phyloP scores from a whole-genome alignment of 2,113 vertebrate genomes.

The Malaclemys terrapin region DNA sequence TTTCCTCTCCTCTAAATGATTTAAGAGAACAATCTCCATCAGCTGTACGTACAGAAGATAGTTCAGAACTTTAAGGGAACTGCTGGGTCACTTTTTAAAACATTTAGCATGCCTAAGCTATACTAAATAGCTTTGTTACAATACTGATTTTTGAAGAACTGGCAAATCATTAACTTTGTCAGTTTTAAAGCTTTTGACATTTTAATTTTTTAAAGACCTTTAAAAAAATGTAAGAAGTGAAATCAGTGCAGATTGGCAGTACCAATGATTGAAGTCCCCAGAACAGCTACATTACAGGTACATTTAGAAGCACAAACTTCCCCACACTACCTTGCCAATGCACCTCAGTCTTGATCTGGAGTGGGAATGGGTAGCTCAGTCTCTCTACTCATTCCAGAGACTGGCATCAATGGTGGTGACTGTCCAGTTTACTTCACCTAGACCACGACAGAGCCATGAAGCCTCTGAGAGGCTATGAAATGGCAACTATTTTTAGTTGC shows the following conservation, averaged over 20 bases:
- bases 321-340: background rate
- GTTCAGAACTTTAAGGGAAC: background rate
- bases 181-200: background rate
- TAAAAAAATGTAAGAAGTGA: background rate
- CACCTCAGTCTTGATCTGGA: background rate
- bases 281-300: accelerated
- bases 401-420: background rate
- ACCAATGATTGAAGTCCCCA: background rate
- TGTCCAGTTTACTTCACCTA: accelerated
- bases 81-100: background rate
- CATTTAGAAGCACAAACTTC: background rate
- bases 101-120: accelerated
- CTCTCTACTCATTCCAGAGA: background rate
- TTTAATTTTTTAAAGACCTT: background rate
- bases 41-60: background rate
- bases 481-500: accelerated
- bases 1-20: background rate
- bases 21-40: accelerated
- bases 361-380: background rate
- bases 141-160: background rate
- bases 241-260: background rate
- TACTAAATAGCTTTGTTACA: background rate
- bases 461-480: accelerated
- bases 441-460: accelerated
- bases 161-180: background rate